These are phyloP conservation scores for Hiodon tergisus DNA, from an alignment of 2,113 vertebrate genomes.

Conservation along the genomic window DNA sequence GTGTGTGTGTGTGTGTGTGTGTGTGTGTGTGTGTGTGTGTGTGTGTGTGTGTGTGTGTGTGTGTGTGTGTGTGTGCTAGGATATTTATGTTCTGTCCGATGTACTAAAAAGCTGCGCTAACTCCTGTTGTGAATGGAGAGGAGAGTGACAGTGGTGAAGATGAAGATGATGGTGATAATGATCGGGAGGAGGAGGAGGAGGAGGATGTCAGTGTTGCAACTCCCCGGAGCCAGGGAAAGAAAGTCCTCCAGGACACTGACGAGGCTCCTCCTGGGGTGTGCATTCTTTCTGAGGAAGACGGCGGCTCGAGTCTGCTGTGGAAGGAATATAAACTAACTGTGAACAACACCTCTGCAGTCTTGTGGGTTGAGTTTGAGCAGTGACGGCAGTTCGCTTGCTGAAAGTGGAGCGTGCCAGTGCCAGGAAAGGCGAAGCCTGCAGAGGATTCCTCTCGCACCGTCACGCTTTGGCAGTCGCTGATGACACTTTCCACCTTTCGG, in stretches of 20 bases:
- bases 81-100: no score
- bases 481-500: no score
- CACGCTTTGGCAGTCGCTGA: no score
- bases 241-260: background rate
- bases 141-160: background rate
- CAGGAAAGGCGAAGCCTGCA: no score
- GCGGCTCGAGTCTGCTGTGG: background rate
- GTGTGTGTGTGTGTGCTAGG: background rate
- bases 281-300: background rate
- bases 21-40: background rate
- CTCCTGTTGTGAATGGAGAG: background rate
- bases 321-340: background rate
- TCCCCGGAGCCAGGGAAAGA: background rate
- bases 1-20: background rate
- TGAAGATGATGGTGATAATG: background rate
- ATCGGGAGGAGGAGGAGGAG: background rate
- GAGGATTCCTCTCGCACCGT: no score
- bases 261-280: background rate
- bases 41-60: background rate
- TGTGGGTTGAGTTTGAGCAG: background rate
- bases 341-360: background rate
- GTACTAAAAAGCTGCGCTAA: no score
- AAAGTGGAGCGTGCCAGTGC: no score
- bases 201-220: background rate
- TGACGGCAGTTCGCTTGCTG: background rate